phyloP scores from a whole-genome alignment of 2,113 vertebrate species.

The Rhegmatorhina hoffmannsi region DNA sequence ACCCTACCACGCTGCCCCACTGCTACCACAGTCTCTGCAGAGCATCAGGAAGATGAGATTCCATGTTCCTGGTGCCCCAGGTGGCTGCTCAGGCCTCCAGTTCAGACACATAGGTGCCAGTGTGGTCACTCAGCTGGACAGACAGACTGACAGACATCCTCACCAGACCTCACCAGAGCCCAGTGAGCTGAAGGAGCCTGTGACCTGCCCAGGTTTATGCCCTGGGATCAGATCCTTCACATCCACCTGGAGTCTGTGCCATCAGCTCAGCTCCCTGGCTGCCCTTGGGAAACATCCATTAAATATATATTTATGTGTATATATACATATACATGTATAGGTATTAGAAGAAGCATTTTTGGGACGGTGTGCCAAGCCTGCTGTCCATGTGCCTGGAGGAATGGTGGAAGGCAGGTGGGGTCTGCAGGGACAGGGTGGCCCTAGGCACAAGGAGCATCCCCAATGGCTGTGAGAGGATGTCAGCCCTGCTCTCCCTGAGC shows the following conservation, averaged over 20 bases:
- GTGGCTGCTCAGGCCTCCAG: neutral
- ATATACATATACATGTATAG: no score
- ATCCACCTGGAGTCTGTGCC: neutral
- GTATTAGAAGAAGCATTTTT: neutral
- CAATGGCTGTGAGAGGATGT: neutral
- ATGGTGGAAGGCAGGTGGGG: neutral
- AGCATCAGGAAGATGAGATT: neutral
- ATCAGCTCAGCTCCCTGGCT: neutral
- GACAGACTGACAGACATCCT: neutral
- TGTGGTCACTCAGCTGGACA: neutral
- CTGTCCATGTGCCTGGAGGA: neutral
- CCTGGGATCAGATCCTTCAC: neutral
- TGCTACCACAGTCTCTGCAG: neutral
- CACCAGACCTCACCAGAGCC: neutral
- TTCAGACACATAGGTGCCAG: neutral
- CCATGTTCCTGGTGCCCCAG: neutral
- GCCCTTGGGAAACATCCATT: neutral
- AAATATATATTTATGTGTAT: neutral
- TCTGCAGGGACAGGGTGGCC: accelerated
- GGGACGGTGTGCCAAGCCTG: neutral
- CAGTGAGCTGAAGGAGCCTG: neutral
- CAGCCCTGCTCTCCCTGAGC: neutral
- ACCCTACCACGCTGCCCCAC: accelerated
- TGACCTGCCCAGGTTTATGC: neutral
- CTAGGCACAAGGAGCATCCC: neutral